Evolutionary conservation across 2,888 invertebrate species (phyloP).

Genomic region (Drosophila quinaria): DNA sequence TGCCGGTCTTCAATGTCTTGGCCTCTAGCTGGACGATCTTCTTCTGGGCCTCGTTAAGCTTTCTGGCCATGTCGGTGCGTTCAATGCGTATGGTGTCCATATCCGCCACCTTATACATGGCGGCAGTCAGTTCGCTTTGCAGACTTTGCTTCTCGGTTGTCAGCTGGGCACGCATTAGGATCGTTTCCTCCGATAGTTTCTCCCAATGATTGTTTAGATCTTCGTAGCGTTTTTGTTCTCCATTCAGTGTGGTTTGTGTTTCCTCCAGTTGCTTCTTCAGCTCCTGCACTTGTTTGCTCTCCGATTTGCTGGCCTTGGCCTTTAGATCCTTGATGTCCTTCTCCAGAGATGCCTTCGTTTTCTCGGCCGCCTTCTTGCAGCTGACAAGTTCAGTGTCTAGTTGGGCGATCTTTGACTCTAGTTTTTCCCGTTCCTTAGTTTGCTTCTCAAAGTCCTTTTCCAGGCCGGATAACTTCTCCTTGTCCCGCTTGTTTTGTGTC

Average conservation of each 20-base stretch:
- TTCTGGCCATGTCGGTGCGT: slow-evolving; percentile 81
- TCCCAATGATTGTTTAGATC: slow-evolving; percentile 94
- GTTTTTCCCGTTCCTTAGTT: slow-evolving; percentile 88
- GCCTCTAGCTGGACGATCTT: slow-evolving; percentile 82
- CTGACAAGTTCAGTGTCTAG: slow-evolving; percentile 87
- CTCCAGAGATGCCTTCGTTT: slow-evolving; percentile 89
- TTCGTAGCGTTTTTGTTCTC: slow-evolving; percentile 91
- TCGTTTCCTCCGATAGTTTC: slow-evolving; percentile 93
- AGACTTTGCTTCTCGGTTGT: slow-evolving; percentile 93
- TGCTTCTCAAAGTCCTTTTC: slow-evolving; percentile 89
- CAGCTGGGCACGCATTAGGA: slow-evolving; percentile 92
- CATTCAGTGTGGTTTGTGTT: slow-evolving; percentile 89
- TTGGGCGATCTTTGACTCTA: slow-evolving; percentile 89
- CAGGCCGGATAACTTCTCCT: slow-evolving; percentile 86
- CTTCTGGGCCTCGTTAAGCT: slow-evolving; percentile 81
- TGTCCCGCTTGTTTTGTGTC: slow-evolving; percentile 86
- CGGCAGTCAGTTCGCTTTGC: slow-evolving; percentile 86
- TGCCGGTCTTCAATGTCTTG: slow-evolving; percentile 77
- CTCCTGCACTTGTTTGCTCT: slow-evolving; percentile 90
- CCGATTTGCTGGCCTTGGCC: slow-evolving; percentile 88
- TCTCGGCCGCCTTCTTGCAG: slow-evolving; percentile 89
- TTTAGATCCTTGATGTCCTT: slow-evolving; percentile 92
- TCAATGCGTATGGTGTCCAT: slow-evolving; percentile 82
- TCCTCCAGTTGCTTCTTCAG: slow-evolving; percentile 86
- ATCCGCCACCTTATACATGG: slow-evolving; percentile 78